Evolutionary conservation across 1,140 invertebrate genomes (phyloP).

Genomic region (Meloidogyne hapla): DNA sequence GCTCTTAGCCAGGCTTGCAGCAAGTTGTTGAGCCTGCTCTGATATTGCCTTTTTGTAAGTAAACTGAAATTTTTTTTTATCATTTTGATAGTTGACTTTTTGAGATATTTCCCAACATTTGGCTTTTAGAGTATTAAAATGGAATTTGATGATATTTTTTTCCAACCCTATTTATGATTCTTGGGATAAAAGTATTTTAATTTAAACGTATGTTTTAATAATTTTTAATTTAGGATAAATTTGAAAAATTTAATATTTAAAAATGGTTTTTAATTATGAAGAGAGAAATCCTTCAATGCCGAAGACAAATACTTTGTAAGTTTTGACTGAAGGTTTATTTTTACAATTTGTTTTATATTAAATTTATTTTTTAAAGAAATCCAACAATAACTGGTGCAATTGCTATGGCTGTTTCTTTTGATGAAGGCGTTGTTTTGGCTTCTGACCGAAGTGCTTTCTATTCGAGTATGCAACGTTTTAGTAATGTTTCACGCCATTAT

Average conservation of each 20-base stretch:
- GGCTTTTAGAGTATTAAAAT: too few relatives aligned
- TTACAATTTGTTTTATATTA: background rate
- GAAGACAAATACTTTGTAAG: background rate
- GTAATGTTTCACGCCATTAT: constrained; percentile 39
- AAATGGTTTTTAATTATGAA: background rate
- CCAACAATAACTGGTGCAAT: constrained; percentile 60
- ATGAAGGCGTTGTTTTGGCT: constrained; percentile 58
- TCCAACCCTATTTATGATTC: too few relatives aligned
- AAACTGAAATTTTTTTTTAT: too few relatives aligned
- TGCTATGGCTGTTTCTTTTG: constrained; percentile 58
- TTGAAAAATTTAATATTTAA: background rate
- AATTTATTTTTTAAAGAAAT: background rate
- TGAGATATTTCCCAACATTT: too few relatives aligned
- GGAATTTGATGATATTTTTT: too few relatives aligned
- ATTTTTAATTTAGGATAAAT: background rate
- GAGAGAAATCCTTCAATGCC: background rate
- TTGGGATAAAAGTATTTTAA: too few relatives aligned
- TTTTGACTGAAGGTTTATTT: background rate
- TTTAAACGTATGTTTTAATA: too few relatives aligned
- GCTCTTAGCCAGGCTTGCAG: too few relatives aligned
- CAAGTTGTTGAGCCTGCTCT: too few relatives aligned
- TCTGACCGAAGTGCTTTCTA: constrained; percentile 57
- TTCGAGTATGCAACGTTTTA: constrained; percentile 55
- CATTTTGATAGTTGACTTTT: too few relatives aligned
- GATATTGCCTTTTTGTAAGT: too few relatives aligned